Evolutionary conservation across 2,113 vertebrate species (phyloP).

Genomic region (Chrysochloris asiatica): DNA sequence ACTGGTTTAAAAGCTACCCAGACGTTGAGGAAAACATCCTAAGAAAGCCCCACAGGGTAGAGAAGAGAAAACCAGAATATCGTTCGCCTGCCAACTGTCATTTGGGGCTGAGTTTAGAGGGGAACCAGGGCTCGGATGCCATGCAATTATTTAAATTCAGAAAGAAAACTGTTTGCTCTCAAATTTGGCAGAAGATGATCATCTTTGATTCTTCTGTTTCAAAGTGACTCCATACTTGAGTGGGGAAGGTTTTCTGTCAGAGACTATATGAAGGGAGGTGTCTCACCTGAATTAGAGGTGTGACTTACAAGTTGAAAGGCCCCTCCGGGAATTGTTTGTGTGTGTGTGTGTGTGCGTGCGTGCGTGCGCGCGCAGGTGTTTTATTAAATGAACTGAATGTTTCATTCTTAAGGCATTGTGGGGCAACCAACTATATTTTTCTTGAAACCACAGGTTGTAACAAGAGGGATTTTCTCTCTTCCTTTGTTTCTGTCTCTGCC

Average conservation of each 20-base stretch:
- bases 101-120: slow-evolving; percentile 73
- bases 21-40: slow-evolving; percentile 66
- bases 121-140: slow-evolving; percentile 74
- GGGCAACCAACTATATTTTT: not conserved
- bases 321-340: not conserved
- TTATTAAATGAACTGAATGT: not conserved
- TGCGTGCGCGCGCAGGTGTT: too few relatives aligned
- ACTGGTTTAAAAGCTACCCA: slow-evolving; percentile 70
- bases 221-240: not conserved
- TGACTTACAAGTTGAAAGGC: not conserved
- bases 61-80: slow-evolving; percentile 61
- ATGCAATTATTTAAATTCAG: slow-evolving; percentile 78
- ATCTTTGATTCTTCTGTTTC: slow-evolving; percentile 42
- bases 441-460: slow-evolving; percentile 49
- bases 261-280: fast-evolving
- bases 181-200: slow-evolving; percentile 66
- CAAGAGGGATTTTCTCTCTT: slow-evolving; percentile 9
- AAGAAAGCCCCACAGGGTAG: slow-evolving; percentile 62
- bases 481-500: slow-evolving; percentile 66
- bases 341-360: too few relatives aligned
- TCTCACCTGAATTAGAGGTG: not conserved
- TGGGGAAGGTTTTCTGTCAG: not conserved
- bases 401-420: not conserved
- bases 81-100: slow-evolving; percentile 68
- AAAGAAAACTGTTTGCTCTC: slow-evolving; percentile 80